Percentiles rank a stretch among this genome's conserved stretches.
phyloP scores from a whole-genome alignment of 1,140 invertebrate genomes.

The Riptortus pedestris region DNA sequence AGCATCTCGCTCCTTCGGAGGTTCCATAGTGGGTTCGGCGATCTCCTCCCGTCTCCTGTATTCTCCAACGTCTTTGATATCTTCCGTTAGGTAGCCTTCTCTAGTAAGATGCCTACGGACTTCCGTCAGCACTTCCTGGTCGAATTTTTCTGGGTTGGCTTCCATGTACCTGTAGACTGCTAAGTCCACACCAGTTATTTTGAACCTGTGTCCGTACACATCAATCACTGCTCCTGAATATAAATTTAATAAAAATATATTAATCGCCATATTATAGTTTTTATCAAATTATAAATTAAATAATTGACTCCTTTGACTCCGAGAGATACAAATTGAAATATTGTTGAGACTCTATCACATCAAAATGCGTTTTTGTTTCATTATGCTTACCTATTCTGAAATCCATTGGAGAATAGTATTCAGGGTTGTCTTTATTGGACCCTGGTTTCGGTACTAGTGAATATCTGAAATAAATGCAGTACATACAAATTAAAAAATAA shows the following conservation, averaged over 20 bases:
- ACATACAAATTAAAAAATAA: no score
- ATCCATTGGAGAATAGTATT: conserved; percentile 54
- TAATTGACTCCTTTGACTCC: no score
- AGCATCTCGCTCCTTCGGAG: no score
- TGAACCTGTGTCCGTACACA: conserved; percentile 53
- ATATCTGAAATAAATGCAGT: conserved; percentile 37
- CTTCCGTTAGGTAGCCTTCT: conserved; percentile 46
- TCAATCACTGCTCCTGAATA: conserved; percentile 47
- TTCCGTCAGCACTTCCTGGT: conserved; percentile 47
- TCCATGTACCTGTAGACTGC: conserved; percentile 58
- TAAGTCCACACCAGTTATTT: conserved; percentile 54
- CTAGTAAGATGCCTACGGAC: conserved; percentile 49
- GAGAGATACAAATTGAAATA: no score
- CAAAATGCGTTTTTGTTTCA: no score
- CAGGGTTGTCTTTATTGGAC: conserved; percentile 46
- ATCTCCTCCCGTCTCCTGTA: conserved; percentile 20
- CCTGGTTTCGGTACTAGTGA: conserved; percentile 56
- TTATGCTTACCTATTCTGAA: conserved; percentile 47
- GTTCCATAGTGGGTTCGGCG: conserved; percentile 11
- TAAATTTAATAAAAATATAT: background rate
- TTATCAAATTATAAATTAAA: no score
- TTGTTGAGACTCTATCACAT: no score
- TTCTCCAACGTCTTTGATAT: conserved; percentile 37
- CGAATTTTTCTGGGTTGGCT: conserved; percentile 56
- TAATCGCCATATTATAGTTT: background rate